Evolutionary conservation across 1,140 invertebrate species (phyloP), one percentile per base, ranked within the genome.

Genomic region (Calephelis virginiensis): DNA sequence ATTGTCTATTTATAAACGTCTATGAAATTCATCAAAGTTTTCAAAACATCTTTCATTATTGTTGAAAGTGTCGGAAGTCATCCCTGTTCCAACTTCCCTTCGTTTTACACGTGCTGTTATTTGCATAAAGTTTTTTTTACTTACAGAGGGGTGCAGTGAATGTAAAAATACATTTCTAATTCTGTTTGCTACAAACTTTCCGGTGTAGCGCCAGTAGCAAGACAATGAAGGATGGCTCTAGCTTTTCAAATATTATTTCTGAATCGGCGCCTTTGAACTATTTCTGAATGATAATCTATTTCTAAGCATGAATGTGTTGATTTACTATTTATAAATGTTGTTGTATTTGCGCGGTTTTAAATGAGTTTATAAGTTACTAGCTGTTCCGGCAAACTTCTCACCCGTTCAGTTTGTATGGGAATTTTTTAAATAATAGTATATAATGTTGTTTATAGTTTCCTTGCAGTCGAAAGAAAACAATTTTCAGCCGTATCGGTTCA

Each of bases 161-260:
- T 79, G 77, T 85, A 86, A 85, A 90, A 89, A 90, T 90, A 90
- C 77, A 83, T 85, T 88, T 90, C 88, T 89, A 89, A 89, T 88
- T 90, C 80, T 80, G 83, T 87, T 74, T 75, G 64, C 72, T 75
- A 70, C 73, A 63, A 76, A 75, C 73, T 82, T 87, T 86, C 83
- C 85, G 78, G 81, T 81, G 72, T 71, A 59, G 68, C 71, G 56
- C 72, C 74, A 71, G 76, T 75, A 76, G 73, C 50, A 45, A 61
- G 82, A 84, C 84, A 73, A 85, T 90, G 86, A 90, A 72, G 74
- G 73, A 90, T 89, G 70, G 77, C 75, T 77, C 75, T 82, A 68
- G 69, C 72, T 67, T 60, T 74, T 72, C 73, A 81, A 71, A 80
- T 85, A 78, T 85, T 84, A 81, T 81, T 86, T 88, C 81, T 73